Base-by-base conservation (phyloP, 2,797 vertebrate genomes). In the Semaprochilodus insignis region DNA sequence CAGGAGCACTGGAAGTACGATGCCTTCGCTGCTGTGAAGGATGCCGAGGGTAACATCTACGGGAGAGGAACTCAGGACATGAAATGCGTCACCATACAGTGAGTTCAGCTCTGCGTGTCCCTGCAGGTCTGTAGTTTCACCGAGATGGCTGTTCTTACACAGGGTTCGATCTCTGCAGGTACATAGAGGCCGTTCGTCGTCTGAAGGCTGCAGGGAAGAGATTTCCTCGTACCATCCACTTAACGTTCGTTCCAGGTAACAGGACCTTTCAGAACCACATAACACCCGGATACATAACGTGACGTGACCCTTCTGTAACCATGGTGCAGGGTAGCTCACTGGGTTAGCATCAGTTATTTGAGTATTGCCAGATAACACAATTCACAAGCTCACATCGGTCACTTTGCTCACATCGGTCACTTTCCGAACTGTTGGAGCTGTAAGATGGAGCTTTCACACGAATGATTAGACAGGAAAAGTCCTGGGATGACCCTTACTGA, bases 71-170 rank as follows among this genome's bases (percentile, higher is more conserved):
- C 94, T 86, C 95, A 96, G 94, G 98, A 99, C 89, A 99, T 99
- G 98, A 99, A 99, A 90, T 97, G 95, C 85, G 97, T 99, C 84
- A 95, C 97, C 86, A 97, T 99, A 91, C 98, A 99, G 98, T 99
- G 95, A 96, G 98, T 89, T 67, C 14, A 51, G 55, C 70, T 31
- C 51, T 40, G 27, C n/a, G 27, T 59, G 3, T 83, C 13, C 17
- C 16, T 19, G 4, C 16, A 67, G 31, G 7, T 62, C 17, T 54
- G 8, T 54, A 19, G 4, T 19, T 19, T 66, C 19, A 1, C 16
- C 10, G 10, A 13, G 11, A 11, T 13, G 8, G 10, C 1, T 13
- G 8, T 48, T 48, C 8, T 48, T 13, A 31, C 44, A 13, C 10
- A 48, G 8, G 8, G 8, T 11, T 11, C 11, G 10, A 77, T 74